Conservation (phyloP, 2,113 vertebrate species). For the Ptyas mucosa region DNA sequence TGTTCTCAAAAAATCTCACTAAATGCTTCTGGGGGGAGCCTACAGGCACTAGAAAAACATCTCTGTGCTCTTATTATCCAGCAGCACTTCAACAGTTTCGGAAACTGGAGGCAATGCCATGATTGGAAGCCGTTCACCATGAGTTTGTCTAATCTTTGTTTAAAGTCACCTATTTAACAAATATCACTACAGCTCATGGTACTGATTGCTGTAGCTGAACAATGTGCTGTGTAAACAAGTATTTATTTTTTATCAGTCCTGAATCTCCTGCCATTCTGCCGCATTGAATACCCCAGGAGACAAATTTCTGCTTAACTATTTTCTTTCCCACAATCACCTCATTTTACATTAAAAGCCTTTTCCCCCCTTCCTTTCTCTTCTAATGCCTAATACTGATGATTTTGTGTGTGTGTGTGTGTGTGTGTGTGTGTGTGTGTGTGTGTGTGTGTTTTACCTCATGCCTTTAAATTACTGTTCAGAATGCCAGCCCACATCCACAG, state of each 20-base stretch:
- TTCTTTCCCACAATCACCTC: background rate
- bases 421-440: too few species aligned
- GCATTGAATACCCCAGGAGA: background rate
- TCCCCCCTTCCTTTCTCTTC: background rate
- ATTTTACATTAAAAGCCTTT: background rate
- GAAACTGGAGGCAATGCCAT: background rate
- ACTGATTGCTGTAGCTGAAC: background rate
- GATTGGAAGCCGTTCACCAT: background rate
- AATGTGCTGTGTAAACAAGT: background rate
- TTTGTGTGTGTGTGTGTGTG: too few species aligned
- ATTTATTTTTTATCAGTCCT: background rate
- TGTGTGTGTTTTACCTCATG: background rate
- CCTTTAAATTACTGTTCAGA: background rate
- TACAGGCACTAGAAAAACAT: background rate
- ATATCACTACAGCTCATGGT: background rate
- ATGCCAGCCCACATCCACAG: background rate
- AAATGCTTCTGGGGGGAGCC: background rate
- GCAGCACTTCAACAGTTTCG: background rate
- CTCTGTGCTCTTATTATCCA: background rate
- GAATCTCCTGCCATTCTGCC: background rate
- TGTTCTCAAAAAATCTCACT: too few species aligned
- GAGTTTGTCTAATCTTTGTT: background rate
- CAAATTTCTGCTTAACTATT: background rate
- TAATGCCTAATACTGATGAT: background rate
- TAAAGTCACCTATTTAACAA: background rate